phyloP scores from a whole-genome alignment of 2,797 vertebrate species.

The Coreius guichenoti region DNA sequence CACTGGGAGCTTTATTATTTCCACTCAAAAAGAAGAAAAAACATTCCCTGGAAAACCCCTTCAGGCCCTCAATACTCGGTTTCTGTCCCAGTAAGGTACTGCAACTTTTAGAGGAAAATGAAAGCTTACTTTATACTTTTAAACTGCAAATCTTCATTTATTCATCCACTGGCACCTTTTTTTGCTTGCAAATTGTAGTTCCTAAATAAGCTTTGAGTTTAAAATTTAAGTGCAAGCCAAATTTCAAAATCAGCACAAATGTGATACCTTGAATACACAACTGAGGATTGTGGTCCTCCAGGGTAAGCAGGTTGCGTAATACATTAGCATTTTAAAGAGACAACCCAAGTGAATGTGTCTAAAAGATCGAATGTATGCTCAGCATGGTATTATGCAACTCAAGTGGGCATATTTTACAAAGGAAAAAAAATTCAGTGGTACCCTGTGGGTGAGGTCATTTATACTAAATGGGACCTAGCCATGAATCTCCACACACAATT shows the following conservation, averaged over 20 bases:
- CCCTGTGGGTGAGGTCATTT: background rate
- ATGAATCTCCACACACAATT: background rate
- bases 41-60: conserved; percentile 57
- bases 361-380: conserved; percentile 4
- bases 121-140: background rate
- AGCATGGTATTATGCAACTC: background rate
- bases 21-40: conserved; percentile 42
- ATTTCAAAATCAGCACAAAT: conserved; percentile 59
- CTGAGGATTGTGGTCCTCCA: conserved; percentile 29
- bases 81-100: conserved; percentile 17
- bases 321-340: conserved; percentile 39
- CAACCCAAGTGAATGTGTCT: background rate
- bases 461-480: background rate
- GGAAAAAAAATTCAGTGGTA: background rate
- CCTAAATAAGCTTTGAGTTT: conserved; percentile 58
- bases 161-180: background rate
- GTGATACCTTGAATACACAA: conserved; percentile 35
- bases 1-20: conserved; percentile 50
- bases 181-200: background rate
- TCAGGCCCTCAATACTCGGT: conserved; percentile 36
- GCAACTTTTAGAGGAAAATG: background rate
- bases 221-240: conserved; percentile 42
- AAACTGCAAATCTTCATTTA: background rate
- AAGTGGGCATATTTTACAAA: background rate
- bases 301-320: conserved; percentile 67